phyloP scores from a whole-genome alignment of 2,888 invertebrate genomes.

The Sepiola atlantica region DNA sequence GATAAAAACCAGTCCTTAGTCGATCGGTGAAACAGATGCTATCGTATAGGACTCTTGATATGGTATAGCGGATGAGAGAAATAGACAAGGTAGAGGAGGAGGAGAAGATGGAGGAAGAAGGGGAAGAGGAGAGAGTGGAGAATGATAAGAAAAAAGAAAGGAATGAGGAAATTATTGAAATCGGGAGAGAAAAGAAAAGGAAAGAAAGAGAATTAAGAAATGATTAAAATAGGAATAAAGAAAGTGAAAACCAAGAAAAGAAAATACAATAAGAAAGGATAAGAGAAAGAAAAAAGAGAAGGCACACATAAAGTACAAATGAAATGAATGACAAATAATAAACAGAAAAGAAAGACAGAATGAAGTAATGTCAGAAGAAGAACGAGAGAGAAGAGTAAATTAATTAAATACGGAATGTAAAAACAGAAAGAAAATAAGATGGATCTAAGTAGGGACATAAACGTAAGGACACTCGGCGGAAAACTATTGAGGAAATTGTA shows the following conservation, averaged over 20 bases:
- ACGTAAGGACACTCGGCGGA: no score
- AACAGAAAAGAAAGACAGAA: background rate
- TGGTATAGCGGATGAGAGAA: background rate
- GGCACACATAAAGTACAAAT: background rate
- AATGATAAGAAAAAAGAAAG: background rate
- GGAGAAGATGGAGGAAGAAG: background rate
- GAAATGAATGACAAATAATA: background rate
- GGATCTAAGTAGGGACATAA: no score
- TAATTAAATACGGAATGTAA: no score
- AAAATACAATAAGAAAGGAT: background rate
- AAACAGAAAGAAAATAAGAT: no score
- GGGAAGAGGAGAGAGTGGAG: background rate
- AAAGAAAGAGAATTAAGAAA: background rate
- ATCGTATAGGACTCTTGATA: background rate
- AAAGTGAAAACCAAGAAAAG: background rate
- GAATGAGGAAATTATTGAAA: background rate
- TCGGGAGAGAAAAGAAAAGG: background rate
- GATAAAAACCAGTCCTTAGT: background rate
- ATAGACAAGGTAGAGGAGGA: background rate
- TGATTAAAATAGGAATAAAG: background rate
- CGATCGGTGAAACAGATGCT: background rate
- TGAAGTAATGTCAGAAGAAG: no score
- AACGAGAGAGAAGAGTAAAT: no score
- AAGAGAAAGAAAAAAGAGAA: background rate
- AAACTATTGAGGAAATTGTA: no score